phyloP scores from a whole-genome alignment of 2,113 vertebrate species.

The Corythornis cristatus region DNA sequence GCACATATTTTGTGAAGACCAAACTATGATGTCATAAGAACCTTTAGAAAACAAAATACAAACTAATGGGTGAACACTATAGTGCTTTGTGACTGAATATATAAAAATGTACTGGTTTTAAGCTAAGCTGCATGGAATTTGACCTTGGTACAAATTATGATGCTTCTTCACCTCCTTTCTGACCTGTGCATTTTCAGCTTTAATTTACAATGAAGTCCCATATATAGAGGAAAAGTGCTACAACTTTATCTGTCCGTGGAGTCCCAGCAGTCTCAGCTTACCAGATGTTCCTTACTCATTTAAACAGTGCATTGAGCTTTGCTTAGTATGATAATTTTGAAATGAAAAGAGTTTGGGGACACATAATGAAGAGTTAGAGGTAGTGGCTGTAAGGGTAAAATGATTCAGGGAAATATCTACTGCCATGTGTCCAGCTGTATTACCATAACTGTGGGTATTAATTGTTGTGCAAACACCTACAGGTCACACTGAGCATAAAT shows the following conservation, averaged over 20 bases:
- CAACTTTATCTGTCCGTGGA: conserved; percentile 20
- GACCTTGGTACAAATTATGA: conserved; percentile 51
- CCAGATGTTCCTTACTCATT: conserved; percentile 57
- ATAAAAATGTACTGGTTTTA: neutral
- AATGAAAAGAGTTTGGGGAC: conserved; percentile 19
- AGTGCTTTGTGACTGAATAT: neutral
- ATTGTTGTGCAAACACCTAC: conserved; percentile 20
- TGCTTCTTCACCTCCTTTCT: neutral
- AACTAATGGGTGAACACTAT: neutral
- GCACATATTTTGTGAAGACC: neutral
- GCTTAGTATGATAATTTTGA: conserved; percentile 50
- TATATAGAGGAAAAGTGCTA: conserved; percentile 1
- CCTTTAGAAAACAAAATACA: neutral
- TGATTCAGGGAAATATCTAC: conserved; percentile 2
- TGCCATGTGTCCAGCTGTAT: neutral
- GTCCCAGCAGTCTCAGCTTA: conserved; percentile 44
- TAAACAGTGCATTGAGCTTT: conserved; percentile 46
- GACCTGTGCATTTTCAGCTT: conserved; percentile 40
- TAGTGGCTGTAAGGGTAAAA: neutral
- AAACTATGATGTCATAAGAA: neutral
- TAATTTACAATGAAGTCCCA: conserved; percentile 44
- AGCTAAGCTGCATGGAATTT: neutral
- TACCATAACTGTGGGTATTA: neutral
- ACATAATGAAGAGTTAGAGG: conserved; percentile 15
- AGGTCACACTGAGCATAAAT: conserved; percentile 16